A percentile compares a stretch with the other conserved stretches of the same genome.
Conservation (phyloP, 2,888 invertebrate species). For the Latrodectus hesperus region DNA sequence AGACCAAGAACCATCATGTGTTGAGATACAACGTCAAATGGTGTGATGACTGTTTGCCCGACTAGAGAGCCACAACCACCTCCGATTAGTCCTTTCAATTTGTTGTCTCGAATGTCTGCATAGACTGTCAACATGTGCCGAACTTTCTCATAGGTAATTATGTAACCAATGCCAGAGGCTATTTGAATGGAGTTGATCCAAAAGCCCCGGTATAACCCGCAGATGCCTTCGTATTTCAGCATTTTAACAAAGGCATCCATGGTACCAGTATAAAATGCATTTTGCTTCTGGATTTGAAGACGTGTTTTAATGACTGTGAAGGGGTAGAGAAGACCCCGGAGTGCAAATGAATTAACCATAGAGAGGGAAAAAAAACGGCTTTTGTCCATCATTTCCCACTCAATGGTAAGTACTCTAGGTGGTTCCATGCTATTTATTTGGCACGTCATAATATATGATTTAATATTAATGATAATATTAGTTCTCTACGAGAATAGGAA, state of each 20-base stretch:
- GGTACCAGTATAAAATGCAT: constrained; percentile 82
- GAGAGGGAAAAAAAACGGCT: constrained; percentile 93
- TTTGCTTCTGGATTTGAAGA: constrained; percentile 89
- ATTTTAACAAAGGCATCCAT: constrained; percentile 93
- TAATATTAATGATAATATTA: background rate
- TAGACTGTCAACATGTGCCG: constrained; percentile 85
- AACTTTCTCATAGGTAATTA: constrained; percentile 94
- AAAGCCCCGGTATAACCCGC: constrained; percentile 94
- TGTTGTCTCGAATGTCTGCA: constrained; percentile 75
- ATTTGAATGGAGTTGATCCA: constrained; percentile 92
- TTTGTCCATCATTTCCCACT: constrained; percentile 98
- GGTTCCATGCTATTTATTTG: constrained; percentile 70
- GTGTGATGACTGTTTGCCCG: constrained; percentile 95
- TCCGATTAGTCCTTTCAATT: constrained; percentile 86
- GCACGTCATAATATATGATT: constrained; percentile 51
- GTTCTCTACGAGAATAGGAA: background rate
- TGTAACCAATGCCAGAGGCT: constrained; percentile 79
- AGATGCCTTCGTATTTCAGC: constrained; percentile 85
- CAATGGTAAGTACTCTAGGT: constrained; percentile 82
- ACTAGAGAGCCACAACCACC: constrained; percentile 94
- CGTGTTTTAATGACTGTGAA: constrained; percentile 95
- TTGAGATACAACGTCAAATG: constrained; percentile 96
- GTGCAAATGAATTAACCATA: constrained; percentile 88
- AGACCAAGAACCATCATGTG: constrained; percentile 94
- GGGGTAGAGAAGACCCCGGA: constrained; percentile 88